Evolutionary conservation across 2,888 invertebrate species (phyloP), one percentile per base, ranked within the genome.

Genomic region (Scaptodrosophila latifasciaeformis): DNA sequence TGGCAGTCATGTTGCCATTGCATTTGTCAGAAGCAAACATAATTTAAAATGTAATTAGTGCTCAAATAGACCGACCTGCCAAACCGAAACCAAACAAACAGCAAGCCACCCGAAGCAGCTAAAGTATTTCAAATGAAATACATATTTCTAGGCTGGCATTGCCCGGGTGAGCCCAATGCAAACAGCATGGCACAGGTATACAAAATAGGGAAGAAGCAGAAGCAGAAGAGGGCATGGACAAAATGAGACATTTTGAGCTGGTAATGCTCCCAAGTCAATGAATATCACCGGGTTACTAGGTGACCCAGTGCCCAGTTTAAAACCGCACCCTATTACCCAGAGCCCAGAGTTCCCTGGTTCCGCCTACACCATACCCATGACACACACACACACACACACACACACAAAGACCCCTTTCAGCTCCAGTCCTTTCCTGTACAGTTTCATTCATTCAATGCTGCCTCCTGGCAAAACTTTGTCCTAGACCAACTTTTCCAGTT

Each of bases 41-140:
- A 81, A 81, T 79, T 79, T 81, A 79, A 79, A 79, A 79, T 79
- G 79, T 79, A 79, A 79, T 79, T 79, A 79, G 81, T 77, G 77
- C 77, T 79, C 79, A 79, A 79, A 79, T 81, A 79, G 75, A 75
- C 24, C 24, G 7, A 24, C 24, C n/a, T n/a, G n/a, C n/a, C 24
- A 24, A 24, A 24, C 24, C 24, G n/a, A 74, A 78, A 67, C 62
- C 79, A 72, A 76, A 72, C 75, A 74, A 77, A 77, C 68, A 49
- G 34, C 19, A 37, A 53, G 18, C 45, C 1, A 37, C 9, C 2
- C 29, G 60, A 49, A 47, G 44, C 40, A 34, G 13, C n/a, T n/a
- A n/a, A n/a, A n/a, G n/a, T n/a, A n/a, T n/a, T n/a, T n/a, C 37
- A 15, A 37, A 37, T 37, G 37, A 18, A 18, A 15, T n/a, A n/a